Percentiles rank a stretch among this genome's conserved stretches.
phyloP scores from a whole-genome alignment of 1,140 invertebrate genomes.

The Zaprionus kolodkinae region DNA sequence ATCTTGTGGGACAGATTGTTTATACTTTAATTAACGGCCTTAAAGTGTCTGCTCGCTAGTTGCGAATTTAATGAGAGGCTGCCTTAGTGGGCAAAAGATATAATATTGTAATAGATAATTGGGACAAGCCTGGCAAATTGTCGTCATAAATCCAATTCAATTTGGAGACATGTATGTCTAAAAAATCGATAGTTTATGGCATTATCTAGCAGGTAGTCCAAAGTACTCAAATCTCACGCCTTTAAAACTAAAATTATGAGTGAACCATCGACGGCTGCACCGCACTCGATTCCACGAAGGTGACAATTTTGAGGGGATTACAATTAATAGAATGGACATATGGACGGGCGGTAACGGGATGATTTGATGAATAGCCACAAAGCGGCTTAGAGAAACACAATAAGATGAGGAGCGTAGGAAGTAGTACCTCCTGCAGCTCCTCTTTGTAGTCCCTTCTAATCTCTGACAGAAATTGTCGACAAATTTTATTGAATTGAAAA shows the following conservation, averaged over 20 bases:
- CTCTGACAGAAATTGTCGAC: slow-evolving; percentile 17
- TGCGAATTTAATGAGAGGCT: neutral
- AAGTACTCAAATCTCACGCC: neutral
- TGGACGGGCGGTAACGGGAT: slow-evolving; percentile 13
- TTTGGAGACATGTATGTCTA: too few species aligned
- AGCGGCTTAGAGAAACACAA: slow-evolving; percentile 43
- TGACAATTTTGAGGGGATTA: slow-evolving; percentile 55
- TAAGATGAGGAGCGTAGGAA: neutral
- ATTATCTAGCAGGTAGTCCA: slow-evolving; percentile 3
- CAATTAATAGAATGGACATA: slow-evolving; percentile 37
- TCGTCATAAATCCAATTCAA: too few species aligned
- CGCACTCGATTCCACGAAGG: slow-evolving; percentile 46
- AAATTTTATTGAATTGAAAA: neutral
- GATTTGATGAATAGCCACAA: slow-evolving; percentile 37
- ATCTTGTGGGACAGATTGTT: slow-evolving; percentile 53
- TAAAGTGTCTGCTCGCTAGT: slow-evolving; percentile 52
- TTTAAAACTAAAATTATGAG: neutral
- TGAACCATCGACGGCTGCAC: slow-evolving; percentile 6
- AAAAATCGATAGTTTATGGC: too few species aligned
- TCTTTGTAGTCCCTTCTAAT: slow-evolving; percentile 6
- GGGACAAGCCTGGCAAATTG: neutral
- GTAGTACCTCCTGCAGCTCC: neutral
- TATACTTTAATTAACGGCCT: slow-evolving; percentile 72
- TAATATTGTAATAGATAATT: neutral
- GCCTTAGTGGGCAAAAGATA: too few species aligned